These are phyloP conservation scores for Teleogryllus oceanicus DNA, from an alignment of 2,888 invertebrate genomes.

Conservation along the genomic window DNA sequence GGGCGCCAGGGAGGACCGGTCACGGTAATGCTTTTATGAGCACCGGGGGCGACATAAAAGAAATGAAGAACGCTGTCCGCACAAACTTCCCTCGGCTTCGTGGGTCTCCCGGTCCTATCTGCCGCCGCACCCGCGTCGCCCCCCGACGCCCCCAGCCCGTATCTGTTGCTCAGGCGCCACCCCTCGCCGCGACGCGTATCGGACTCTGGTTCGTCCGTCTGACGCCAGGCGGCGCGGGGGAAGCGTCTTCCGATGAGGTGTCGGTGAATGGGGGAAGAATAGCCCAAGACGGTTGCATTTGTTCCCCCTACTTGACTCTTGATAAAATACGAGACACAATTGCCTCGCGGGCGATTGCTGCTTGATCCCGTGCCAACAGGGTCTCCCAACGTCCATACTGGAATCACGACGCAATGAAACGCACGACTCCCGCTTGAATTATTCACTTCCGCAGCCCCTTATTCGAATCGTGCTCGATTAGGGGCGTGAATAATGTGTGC, in stretches of 20 bases:
- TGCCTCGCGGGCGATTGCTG: background rate
- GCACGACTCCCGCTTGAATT: too few relatives aligned
- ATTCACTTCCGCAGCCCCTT: too few relatives aligned
- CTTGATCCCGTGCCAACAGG: too few relatives aligned
- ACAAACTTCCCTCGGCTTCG: slow-evolving; percentile 42
- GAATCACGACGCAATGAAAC: background rate
- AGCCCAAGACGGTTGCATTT: background rate
- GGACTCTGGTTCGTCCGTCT: background rate
- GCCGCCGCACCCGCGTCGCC: slow-evolving; percentile 20
- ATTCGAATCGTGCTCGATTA: too few relatives aligned
- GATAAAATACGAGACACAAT: background rate
- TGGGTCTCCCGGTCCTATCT: slow-evolving; percentile 18
- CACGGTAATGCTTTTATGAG: slow-evolving; percentile 86
- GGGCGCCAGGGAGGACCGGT: slow-evolving; percentile 51
- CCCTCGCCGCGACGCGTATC: slow-evolving; percentile 27
- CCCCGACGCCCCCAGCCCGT: slow-evolving; percentile 24
- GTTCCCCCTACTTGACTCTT: slow-evolving; percentile 1
- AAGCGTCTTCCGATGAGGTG: background rate
- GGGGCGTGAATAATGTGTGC: too few relatives aligned
- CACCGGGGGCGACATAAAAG: slow-evolving; percentile 82
- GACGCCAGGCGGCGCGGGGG: background rate
- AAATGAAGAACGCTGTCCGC: slow-evolving; percentile 80
- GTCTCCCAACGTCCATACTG: background rate
- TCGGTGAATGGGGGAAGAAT: background rate
- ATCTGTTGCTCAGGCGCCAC: slow-evolving; percentile 28